Conservation (phyloP, 2,113 vertebrate genomes). For the Leucopsar rothschildi region DNA sequence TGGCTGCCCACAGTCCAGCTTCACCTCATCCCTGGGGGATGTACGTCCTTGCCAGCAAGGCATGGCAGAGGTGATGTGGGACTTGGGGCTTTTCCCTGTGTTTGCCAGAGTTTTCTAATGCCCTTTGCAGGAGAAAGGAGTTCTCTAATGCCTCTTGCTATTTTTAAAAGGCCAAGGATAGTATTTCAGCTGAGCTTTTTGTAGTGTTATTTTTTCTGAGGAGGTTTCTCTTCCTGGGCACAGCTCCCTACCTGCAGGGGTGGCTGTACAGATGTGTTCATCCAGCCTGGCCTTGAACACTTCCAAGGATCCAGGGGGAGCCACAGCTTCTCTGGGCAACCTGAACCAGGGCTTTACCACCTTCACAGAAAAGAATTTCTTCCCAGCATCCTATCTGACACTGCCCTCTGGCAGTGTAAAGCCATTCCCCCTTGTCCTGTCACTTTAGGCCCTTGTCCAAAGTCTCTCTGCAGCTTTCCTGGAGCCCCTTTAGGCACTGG, state of each 20-base stretch:
- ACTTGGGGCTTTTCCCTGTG: background rate
- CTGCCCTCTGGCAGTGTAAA: background rate
- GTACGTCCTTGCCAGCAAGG: background rate
- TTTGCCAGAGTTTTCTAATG: background rate
- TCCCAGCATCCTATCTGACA: rapidly evolving
- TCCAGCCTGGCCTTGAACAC: background rate
- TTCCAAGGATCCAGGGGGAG: background rate
- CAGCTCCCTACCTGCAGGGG: background rate
- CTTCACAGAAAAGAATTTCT: background rate
- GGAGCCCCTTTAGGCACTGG: background rate
- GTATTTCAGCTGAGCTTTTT: background rate
- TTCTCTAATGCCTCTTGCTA: background rate
- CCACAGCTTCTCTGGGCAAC: background rate
- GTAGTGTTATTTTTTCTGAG: background rate
- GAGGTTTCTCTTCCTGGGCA: background rate
- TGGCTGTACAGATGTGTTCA: rapidly evolving
- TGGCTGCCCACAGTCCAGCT: background rate
- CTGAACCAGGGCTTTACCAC: background rate
- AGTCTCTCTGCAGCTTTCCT: background rate
- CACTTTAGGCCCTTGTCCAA: background rate
- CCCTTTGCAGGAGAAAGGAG: background rate
- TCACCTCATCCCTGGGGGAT: background rate
- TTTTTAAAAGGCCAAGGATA: background rate
- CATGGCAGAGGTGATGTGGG: background rate
- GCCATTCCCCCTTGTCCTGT: background rate